Evolutionary conservation across 2,797 vertebrate species (phyloP).

Genomic region (Pangasius sanitwongsei): DNA sequence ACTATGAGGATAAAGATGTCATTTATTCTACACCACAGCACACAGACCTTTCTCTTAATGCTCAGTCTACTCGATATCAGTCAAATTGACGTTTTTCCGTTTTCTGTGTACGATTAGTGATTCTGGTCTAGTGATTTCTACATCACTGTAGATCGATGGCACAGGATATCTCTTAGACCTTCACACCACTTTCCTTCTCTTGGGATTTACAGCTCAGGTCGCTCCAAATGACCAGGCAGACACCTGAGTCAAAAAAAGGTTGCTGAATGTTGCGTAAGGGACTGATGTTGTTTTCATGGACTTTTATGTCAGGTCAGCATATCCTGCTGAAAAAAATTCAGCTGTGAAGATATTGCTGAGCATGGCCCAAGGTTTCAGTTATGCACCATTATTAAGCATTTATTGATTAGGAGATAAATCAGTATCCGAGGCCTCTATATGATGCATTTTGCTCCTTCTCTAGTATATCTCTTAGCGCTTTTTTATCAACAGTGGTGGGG

Average conservation of each 20-base stretch:
- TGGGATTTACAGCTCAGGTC: constrained; percentile 9
- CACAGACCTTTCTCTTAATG: not conserved
- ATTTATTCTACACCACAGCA: not conserved
- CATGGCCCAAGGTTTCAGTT: not conserved
- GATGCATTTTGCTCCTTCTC: not conserved
- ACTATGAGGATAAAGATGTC: not conserved
- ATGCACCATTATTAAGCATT: not conserved
- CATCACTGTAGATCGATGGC: constrained; percentile 11
- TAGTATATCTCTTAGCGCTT: not conserved
- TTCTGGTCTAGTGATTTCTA: constrained; percentile 18
- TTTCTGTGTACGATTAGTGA: constrained; percentile 12
- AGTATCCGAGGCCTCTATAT: not conserved
- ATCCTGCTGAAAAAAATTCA: constrained; percentile 1
- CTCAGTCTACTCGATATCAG: not conserved
- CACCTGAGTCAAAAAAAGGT: constrained; percentile 4
- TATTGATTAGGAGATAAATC: not conserved
- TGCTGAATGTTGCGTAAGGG: constrained; percentile 26
- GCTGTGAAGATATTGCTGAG: not conserved
- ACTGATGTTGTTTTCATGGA: constrained; percentile 7
- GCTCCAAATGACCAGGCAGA: not conserved
- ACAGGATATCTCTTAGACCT: constrained; percentile 2
- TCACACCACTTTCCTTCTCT: constrained; percentile 8
- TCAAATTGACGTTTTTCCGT: constrained; percentile 6
- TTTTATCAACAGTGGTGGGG: not conserved
- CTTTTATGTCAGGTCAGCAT: constrained; percentile 16